Evolutionary conservation across 2,113 vertebrate genomes (phyloP).

Genomic region (Ceyx margarethae): DNA sequence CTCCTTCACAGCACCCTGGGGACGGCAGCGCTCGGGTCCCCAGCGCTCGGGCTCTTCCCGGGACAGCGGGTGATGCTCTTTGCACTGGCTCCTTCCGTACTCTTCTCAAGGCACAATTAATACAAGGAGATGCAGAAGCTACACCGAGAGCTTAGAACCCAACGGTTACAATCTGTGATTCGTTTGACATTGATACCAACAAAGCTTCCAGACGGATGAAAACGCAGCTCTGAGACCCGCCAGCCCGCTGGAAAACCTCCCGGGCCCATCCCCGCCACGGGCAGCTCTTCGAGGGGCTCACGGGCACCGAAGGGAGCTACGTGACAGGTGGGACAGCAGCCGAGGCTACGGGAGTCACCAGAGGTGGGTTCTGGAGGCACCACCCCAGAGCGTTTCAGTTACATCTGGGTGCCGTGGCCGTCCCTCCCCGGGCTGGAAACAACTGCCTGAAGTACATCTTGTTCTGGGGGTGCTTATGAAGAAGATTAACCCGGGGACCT

Average conservation of each 20-base stretch:
- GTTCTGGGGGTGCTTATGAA: no score
- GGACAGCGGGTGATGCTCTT: no score
- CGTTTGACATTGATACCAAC: not conserved
- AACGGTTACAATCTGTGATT: not conserved
- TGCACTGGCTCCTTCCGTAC: not conserved
- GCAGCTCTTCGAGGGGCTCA: no score
- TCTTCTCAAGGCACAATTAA: not conserved
- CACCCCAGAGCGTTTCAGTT: no score
- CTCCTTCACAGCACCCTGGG: not conserved
- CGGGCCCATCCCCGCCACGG: no score
- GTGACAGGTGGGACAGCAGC: not conserved
- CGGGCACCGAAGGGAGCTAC: no score
- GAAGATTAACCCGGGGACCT: not conserved
- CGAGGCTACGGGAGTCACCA: not conserved
- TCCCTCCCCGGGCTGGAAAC: not conserved
- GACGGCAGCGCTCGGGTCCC: no score
- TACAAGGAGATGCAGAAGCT: not conserved
- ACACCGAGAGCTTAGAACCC: not conserved
- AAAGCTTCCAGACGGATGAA: not conserved
- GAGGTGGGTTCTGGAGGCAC: no score
- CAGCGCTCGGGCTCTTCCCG: no score
- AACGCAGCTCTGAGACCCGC: not conserved
- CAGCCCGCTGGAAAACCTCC: rapidly evolving
- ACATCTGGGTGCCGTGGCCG: not conserved
- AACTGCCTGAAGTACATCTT: no score